Percentiles rank a stretch among this genome's conserved stretches.
Conservation (phyloP, 1,140 invertebrate genomes). For the Leptopilina boulardi region DNA sequence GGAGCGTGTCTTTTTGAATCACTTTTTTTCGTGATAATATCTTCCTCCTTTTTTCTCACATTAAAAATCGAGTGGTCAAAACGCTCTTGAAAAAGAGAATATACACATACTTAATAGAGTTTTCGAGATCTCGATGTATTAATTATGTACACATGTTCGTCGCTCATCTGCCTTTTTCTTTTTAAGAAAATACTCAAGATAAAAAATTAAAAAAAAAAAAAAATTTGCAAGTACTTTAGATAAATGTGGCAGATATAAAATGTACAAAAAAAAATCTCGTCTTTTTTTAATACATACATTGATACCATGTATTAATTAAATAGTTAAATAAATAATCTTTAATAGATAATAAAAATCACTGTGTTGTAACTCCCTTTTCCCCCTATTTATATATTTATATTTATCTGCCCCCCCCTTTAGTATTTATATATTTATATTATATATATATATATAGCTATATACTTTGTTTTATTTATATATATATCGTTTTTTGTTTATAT, state of each 20-base stretch:
- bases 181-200: slow-evolving; percentile 45
- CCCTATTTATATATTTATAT: slow-evolving; percentile 61
- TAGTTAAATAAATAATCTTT: slow-evolving; percentile 75
- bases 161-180: slow-evolving; percentile 36
- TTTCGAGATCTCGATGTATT: slow-evolving; percentile 46
- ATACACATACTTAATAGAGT: slow-evolving; percentile 49
- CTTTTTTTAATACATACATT: slow-evolving; percentile 51
- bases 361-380: slow-evolving; percentile 60
- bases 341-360: slow-evolving; percentile 73
- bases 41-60: slow-evolving; percentile 41
- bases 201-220: slow-evolving; percentile 39
- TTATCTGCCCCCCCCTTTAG: slow-evolving; percentile 43
- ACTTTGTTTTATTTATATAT: slow-evolving; percentile 34
- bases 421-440: slow-evolving; percentile 55
- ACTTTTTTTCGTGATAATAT: slow-evolving; percentile 25
- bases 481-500: slow-evolving; percentile 18
- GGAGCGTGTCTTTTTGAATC: slow-evolving; percentile 47
- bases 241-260: slow-evolving; percentile 49
- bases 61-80: slow-evolving; percentile 46
- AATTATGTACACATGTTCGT: slow-evolving; percentile 53
- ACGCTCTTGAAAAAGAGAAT: slow-evolving; percentile 26
- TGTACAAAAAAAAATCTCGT: slow-evolving; percentile 63
- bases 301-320: slow-evolving; percentile 61
- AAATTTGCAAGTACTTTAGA: slow-evolving; percentile 32
- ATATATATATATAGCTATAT: slow-evolving; percentile 46